Evolutionary conservation across 2,888 invertebrate genomes (phyloP), one percentile per base, ranked within the genome.

Genomic region (Coelogynopora nodosa): DNA sequence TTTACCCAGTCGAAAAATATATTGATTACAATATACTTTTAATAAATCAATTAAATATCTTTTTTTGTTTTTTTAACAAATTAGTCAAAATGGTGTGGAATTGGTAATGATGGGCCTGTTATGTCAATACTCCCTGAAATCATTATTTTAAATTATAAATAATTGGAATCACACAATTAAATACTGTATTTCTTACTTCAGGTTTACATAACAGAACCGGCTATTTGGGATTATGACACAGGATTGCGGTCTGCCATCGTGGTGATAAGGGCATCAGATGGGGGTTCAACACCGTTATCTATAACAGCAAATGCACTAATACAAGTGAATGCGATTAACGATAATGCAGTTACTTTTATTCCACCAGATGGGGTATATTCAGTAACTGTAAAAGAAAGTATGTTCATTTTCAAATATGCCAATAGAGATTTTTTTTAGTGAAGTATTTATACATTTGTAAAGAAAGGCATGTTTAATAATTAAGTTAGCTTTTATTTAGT

Each of bases 171-270:
- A 49, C 18, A 13, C 49, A n/a, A n/a, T 49, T 5, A 49, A 13
- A 49, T 49, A 13, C 23, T 26, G 10, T n/a, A 26, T 23, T 23
- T 23, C 2, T 26, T 23, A 10, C 27, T 74, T 5, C 74, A 74
- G 74, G 74, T 74, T n/a, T 74, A 23, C 27, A 74, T 74, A 74
- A 74, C 74, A 13, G 23, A 74, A 5, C 74, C 74, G 27, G 5
- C 10, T 23, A 5, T 74, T 13, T 74, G 31, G 26, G 84, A 84
- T 84, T 67, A n/a, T n/a, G 84, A 84, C n/a, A 18, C 84, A 26
- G 84, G 84, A 0, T 23, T 49, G 26, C 23, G 1, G 23, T 30
- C 18, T 27, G 84, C 27, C 10, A 18, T 23, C 31, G 31, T 84
- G 18, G 18, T 18, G 26, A 29, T 84, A 18, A 2, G 10, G 26